Base-by-base conservation (phyloP, 1,140 invertebrate genomes). In the Neuroterus valhalla region DNA sequence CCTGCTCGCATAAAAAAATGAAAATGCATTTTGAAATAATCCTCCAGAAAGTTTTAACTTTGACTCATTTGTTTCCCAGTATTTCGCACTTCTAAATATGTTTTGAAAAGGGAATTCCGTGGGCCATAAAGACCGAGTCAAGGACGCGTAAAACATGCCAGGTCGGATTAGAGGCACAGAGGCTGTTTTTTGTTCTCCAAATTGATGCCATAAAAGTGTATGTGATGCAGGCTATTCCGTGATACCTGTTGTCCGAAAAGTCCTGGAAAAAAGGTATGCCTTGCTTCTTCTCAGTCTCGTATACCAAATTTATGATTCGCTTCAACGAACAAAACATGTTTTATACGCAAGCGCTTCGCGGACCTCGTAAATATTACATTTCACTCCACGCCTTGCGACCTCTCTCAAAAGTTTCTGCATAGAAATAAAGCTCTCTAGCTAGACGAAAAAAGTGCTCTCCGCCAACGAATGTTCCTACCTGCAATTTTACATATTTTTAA, bases 401-500 rank as follows among this genome's bases (percentile, higher is more conserved):
- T 62, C 21, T 62, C 52, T 62, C 26, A 5, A 31, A 62, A 62
- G 23, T 62, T 62, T 62, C 23, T 62, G 55, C 21, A 55, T 52
- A 19, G 50, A 12, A 23, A 55, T 55, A 55, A 55, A 55, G 12
- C 52, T 31, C 26, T 55, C 50, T 14, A 23, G 12, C 8, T 31
- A 1, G 2, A 62, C 5, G 26, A 15, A 62, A 62, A 62, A 38
- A 31, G 21, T 17, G 4, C 23, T 62, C 11, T 31, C 0, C 23
- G 31, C 14, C 14, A 62, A 38, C 55, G 55, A 62, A 62, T 62
- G 15, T 23, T 31, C 26, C 23, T 31, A 38, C 21, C 55, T 62
- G 55, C 55, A 31, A 26, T 62, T 62, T 62, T 38, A 62, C 55
- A 62, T 62, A 62, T 62, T 62, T 62, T 62, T 38, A 62, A 62